Evolutionary conservation across 2,113 vertebrate species (phyloP).

Genomic region (Syngnathus typhle): DNA sequence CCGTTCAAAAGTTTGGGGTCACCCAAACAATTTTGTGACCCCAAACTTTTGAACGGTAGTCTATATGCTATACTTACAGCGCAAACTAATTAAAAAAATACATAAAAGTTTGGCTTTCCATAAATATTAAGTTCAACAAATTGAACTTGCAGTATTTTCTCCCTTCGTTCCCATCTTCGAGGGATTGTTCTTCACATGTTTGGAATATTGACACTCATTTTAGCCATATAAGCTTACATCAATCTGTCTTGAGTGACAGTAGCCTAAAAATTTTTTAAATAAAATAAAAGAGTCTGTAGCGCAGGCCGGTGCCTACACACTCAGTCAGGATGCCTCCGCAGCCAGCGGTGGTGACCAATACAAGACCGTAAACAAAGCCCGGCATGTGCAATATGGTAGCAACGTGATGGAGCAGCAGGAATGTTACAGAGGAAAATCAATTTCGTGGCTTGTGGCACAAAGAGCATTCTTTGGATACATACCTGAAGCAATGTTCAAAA

Average conservation of each 20-base stretch:
- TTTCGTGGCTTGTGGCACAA: neutral
- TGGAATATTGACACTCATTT: too few relatives aligned
- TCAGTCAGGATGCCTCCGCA: neutral
- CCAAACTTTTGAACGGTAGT: too few relatives aligned
- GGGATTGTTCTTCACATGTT: neutral
- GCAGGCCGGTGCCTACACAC: neutral
- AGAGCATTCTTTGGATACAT: neutral
- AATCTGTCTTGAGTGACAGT: neutral
- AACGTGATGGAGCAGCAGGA: neutral
- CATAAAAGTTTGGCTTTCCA: neutral
- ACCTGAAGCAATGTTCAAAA: neutral
- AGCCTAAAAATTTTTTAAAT: too few relatives aligned
- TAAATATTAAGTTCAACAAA: too few relatives aligned
- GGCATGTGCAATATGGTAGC: neutral
- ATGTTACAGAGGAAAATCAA: slow-evolving; percentile 1
- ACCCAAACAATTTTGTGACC: too few relatives aligned
- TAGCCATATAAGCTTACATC: neutral
- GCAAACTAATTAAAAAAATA: neutral
- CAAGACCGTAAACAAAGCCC: neutral
- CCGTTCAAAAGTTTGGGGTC: too few relatives aligned
- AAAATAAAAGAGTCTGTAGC: too few relatives aligned
- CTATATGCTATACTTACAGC: neutral
- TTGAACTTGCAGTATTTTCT: too few relatives aligned
- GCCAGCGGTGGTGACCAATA: neutral
- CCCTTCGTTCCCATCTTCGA: neutral